These are phyloP conservation scores for Pituophis catenifer DNA, from an alignment of 2,113 vertebrate genomes.

Conservation along the genomic window DNA sequence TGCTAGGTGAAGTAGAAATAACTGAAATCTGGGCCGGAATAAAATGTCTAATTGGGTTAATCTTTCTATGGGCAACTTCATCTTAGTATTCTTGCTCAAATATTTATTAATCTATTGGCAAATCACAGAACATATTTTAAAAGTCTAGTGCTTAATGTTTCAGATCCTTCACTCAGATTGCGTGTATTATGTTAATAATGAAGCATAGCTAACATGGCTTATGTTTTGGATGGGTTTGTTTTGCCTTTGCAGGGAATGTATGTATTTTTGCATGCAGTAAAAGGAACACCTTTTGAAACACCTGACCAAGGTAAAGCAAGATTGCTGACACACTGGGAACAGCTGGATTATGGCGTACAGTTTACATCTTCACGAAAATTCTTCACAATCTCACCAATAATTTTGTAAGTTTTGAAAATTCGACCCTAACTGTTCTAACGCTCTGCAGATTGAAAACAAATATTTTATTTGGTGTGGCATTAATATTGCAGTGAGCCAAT, in stretches of 20 bases:
- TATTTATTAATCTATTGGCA: background rate
- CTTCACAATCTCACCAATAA: constrained; percentile 98
- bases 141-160: background rate
- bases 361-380: constrained; percentile 98
- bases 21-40: background rate
- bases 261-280: constrained; percentile 96
- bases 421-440: background rate
- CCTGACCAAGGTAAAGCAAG: constrained; percentile 96
- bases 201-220: constrained; percentile 5
- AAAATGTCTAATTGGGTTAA: background rate
- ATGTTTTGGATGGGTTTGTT: constrained; percentile 5
- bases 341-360: constrained; percentile 95
- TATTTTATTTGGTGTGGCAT: background rate
- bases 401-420: constrained; percentile 81
- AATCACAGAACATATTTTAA: background rate
- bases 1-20: background rate
- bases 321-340: constrained; percentile 97
- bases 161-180: background rate
- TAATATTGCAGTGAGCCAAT: background rate
- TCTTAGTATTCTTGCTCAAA: background rate
- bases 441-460: background rate
- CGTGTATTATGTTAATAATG: background rate
- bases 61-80: background rate
- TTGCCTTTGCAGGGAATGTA: constrained; percentile 88
- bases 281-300: constrained; percentile 97